These are phyloP conservation scores for Oscheius onirici DNA, from an alignment of 2,888 invertebrate genomes.

Conservation along the genomic window DNA sequence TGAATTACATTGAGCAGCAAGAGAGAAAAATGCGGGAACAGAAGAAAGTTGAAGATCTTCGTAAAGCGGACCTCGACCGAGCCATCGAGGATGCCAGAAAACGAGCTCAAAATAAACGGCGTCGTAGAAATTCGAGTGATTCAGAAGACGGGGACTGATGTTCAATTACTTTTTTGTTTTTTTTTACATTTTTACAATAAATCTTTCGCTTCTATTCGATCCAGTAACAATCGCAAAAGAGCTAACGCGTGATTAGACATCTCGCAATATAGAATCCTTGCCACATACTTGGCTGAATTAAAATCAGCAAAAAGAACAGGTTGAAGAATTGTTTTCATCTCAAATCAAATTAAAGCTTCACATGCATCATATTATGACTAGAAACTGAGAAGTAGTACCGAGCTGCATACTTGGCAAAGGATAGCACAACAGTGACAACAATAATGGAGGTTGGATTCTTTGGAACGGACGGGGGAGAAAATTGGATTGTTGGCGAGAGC, in stretches of 20 bases:
- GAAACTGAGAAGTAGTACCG: constrained; percentile 30
- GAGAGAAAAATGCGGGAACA: constrained; percentile 45
- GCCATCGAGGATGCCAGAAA: constrained; percentile 10
- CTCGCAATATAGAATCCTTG: too few species aligned
- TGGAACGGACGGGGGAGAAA: constrained; percentile 3
- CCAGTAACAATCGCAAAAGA: too few species aligned
- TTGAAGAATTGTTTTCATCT: not conserved
- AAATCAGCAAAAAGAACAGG: not conserved
- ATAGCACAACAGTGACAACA: not conserved
- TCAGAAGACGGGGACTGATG: not conserved
- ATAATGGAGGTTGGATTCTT: not conserved
- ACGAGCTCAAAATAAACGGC: not conserved
- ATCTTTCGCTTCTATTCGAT: not conserved
- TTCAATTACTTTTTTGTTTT: not conserved
- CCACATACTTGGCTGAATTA: not conserved
- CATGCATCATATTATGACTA: constrained; percentile 19
- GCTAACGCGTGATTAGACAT: too few species aligned
- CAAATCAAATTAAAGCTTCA: constrained; percentile 19
- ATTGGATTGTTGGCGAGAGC: constrained; percentile 3
- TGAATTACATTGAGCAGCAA: constrained; percentile 45
- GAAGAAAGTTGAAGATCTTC: constrained; percentile 17
- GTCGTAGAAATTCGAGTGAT: not conserved
- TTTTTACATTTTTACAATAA: not conserved
- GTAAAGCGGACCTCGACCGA: constrained; percentile 7
- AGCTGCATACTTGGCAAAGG: constrained; percentile 27